A percentile compares a stretch with the other conserved stretches of the same genome.
Conservation (phyloP, 2,888 invertebrate species). For the Lypha dubia region DNA sequence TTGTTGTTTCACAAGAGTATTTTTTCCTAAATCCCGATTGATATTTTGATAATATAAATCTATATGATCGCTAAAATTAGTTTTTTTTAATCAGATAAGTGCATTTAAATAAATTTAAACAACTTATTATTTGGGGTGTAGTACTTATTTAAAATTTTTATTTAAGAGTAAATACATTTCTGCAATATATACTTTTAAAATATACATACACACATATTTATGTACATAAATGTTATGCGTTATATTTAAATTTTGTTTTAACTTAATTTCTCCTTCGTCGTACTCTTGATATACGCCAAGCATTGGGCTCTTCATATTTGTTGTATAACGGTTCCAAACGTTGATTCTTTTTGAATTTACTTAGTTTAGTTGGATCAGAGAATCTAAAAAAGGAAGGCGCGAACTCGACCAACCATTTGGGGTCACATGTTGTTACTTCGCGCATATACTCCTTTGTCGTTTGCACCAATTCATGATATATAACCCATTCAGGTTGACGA, state of each 20-base stretch:
- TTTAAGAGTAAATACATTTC: too few species aligned
- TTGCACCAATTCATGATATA: constrained; percentile 99
- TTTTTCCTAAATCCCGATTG: too few species aligned
- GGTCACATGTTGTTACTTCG: constrained; percentile 98
- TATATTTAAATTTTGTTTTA: constrained; percentile 13
- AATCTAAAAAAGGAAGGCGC: constrained; percentile 99
- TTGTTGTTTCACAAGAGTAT: too few species aligned
- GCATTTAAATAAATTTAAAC: too few species aligned
- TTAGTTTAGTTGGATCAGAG: constrained; percentile 98
- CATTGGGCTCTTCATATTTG: constrained; percentile 99
- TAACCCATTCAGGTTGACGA: constrained; percentile 99
- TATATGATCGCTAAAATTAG: too few species aligned
- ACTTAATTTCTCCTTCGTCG: constrained; percentile 92
- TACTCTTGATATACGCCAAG: constrained; percentile 98
- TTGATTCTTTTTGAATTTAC: constrained; percentile 99
- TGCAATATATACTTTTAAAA: not conserved
- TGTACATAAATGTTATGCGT: constrained; percentile 1
- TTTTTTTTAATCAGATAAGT: too few species aligned
- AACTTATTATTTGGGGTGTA: too few species aligned
- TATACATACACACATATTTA: not conserved
- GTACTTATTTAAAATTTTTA: too few species aligned
- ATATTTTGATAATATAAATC: too few species aligned
- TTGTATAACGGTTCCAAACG: constrained; percentile 98
- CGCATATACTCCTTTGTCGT: constrained; percentile 99
- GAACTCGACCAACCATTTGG: constrained; percentile 99